Percentiles rank a stretch among this genome's conserved stretches.
Evolutionary conservation across 2,888 invertebrate genomes (phyloP).

Genomic region (Patella caerulea): DNA sequence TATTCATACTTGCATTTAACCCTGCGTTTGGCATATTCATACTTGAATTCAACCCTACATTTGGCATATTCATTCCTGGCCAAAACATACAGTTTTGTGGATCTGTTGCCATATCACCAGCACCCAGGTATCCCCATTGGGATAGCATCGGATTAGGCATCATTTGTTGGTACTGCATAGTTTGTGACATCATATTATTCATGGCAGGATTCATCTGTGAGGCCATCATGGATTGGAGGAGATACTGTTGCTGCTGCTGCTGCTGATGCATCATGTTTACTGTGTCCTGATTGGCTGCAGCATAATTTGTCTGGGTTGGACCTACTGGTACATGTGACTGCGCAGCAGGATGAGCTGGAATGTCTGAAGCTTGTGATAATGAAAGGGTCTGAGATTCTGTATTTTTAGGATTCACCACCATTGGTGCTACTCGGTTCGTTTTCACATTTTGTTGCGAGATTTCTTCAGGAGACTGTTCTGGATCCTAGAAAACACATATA

Average conservation of each 20-base stretch:
- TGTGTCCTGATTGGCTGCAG: background rate
- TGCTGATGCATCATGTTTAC: background rate
- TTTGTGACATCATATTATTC: slow-evolving; percentile 12
- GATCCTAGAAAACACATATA: too few species aligned
- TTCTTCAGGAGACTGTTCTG: background rate
- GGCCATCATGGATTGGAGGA: slow-evolving; percentile 18
- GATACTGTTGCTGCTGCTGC: slow-evolving; percentile 10
- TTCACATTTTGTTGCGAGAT: background rate
- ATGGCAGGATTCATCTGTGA: slow-evolving; percentile 19
- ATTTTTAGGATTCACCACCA: background rate
- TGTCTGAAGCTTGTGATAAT: background rate
- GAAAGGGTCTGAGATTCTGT: background rate
- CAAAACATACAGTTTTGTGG: background rate
- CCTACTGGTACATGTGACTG: background rate
- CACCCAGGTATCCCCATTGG: background rate
- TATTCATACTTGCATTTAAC: background rate
- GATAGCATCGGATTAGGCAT: slow-evolving; percentile 11
- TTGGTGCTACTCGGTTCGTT: background rate
- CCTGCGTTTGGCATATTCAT: background rate
- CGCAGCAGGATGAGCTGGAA: background rate
- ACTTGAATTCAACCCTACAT: background rate
- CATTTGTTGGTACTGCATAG: slow-evolving; percentile 8
- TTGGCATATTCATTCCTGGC: background rate
- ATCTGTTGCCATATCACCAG: background rate
- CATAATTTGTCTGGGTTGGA: background rate